Conservation (phyloP, 2,113 vertebrate genomes). For the Macroglossus sobrinus region DNA sequence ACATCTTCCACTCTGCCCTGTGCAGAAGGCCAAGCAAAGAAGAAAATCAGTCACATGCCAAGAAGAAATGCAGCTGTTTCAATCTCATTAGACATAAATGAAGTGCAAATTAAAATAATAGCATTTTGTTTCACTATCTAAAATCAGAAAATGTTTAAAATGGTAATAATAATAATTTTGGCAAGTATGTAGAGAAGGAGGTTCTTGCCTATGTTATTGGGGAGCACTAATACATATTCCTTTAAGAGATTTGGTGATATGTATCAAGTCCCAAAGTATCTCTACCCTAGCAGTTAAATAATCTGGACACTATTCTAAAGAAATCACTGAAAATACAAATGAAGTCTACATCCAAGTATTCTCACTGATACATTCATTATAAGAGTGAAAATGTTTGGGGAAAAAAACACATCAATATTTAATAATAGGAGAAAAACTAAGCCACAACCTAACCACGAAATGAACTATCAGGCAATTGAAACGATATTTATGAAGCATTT, state of each 20-base stretch:
- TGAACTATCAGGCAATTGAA: not conserved
- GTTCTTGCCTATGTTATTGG: not conserved
- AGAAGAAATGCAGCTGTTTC: not conserved
- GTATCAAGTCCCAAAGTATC: not conserved
- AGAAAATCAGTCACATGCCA: rapidly evolving
- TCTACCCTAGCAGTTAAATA: not conserved
- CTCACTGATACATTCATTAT: not conserved
- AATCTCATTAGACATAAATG: not conserved
- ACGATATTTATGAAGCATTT: not conserved
- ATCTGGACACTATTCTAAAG: not conserved
- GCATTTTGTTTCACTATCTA: not conserved
- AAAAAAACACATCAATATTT: not conserved
- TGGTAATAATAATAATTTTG: not conserved
- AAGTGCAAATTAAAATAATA: not conserved
- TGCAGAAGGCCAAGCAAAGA: not conserved
- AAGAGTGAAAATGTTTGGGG: not conserved
- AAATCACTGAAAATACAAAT: not conserved
- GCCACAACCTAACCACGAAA: not conserved
- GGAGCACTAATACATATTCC: not conserved
- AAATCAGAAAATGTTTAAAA: not conserved
- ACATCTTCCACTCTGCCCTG: not conserved
- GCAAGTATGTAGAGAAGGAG: not conserved
- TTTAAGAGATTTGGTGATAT: not conserved
- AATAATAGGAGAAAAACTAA: not conserved
- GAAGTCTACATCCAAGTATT: not conserved